Percentiles rank a stretch among this genome's conserved stretches.
phyloP scores from a whole-genome alignment of 2,888 invertebrate species.

The Frankliniella intonsa region DNA sequence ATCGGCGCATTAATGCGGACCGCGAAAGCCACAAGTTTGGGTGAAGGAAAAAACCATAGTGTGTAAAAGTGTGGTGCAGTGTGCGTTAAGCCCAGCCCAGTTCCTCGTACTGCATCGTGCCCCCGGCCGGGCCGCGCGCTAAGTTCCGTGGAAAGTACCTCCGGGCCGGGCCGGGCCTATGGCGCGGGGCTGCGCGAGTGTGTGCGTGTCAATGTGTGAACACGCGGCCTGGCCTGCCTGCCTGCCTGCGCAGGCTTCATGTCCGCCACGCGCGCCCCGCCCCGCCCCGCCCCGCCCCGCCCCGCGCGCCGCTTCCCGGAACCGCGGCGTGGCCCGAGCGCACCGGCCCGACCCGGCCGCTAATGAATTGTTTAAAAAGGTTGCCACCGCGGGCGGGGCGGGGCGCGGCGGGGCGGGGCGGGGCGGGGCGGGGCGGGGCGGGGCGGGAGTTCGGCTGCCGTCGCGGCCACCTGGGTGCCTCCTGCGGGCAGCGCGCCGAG shows the following conservation, averaged over 20 bases:
- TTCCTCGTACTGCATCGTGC: background rate
- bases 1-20: too few species aligned
- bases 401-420: background rate
- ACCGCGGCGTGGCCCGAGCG: too few species aligned
- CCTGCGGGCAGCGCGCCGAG: too few species aligned
- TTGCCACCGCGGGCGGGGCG: background rate
- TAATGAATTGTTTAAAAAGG: slow-evolving; percentile 27
- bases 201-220: slow-evolving; percentile 24
- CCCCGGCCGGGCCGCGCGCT: background rate
- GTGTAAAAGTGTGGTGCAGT: too few species aligned
- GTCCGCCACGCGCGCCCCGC: background rate
- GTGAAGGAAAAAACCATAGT: background rate
- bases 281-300: background rate
- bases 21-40: too few species aligned
- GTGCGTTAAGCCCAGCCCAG: background rate
- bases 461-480: too few species aligned
- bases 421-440: background rate
- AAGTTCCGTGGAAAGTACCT: background rate
- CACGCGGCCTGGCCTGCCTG: background rate
- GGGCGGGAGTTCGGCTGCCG: too few species aligned
- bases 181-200: background rate
- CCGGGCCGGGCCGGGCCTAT: background rate
- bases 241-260: background rate
- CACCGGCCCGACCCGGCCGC: background rate
- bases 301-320: background rate